Base-by-base conservation (phyloP, 2,113 vertebrate genomes). In the Haliaeetus leucogaster region DNA sequence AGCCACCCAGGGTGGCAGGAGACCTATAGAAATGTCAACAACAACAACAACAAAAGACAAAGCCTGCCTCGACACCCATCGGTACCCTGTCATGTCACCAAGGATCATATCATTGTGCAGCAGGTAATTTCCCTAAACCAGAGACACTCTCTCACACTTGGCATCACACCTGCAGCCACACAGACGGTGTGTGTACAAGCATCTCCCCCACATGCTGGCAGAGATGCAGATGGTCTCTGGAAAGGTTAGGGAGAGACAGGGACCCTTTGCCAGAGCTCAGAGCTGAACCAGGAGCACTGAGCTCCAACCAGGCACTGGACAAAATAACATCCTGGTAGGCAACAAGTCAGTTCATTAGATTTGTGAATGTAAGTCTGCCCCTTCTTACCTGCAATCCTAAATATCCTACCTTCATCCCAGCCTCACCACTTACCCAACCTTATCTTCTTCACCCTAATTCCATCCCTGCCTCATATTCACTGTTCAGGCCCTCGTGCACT, bases 81-180 rank as follows among this genome's bases (percentile, higher is more conserved):
- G 53, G 22, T 17, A 43, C 25, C 17, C 8, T 21, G 9, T 18
- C 10, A 5, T 0, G 0, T 45, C 47, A 84, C 38, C 29, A 47
- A 25, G 23, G 58, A 8, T 34, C 10, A 1, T 29, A 48, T 40
- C 67, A 9, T 11, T 16, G 17, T 22, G 8, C 16, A 71, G 38
- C 32, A 53, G 16, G 2, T 9, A 6, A 11, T 29, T 89, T 70
- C 45, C 36, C 38, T 42, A 56, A 47, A 30, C 6, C 36, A 72
- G 29, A 79, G 25, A 26, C 22, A 3, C 1, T 16, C 25, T 62
- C 1, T 5, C 29, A 34, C 13, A 7, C 16, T 74, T 63, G 5
- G 23, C 32, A 30, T 7, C 25, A 18, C 8, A 40, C 7, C 50
- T 34, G 25, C 66, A 77, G 55, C 10, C 79, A 56, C 16, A 30